These are phyloP conservation scores for Papilio aristodemus DNA, from an alignment of 1,140 invertebrate genomes.

Conservation along the genomic window DNA sequence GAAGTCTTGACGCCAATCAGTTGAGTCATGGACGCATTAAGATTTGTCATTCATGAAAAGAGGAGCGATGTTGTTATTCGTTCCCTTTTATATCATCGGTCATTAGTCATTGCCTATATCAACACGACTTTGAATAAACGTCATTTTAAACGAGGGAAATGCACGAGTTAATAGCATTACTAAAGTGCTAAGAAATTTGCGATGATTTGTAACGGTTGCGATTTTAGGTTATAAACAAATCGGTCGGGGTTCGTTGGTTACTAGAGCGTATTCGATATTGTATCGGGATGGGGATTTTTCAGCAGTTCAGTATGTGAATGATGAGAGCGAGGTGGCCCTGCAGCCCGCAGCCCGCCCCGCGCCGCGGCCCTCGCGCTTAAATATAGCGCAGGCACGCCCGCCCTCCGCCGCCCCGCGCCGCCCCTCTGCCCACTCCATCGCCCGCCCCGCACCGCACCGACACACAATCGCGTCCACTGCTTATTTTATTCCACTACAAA, in stretches of 20 bases:
- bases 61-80: conserved; percentile 45
- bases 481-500: conserved; percentile 64
- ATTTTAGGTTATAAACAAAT: not conserved
- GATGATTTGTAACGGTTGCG: not conserved
- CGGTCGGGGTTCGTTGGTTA: not conserved
- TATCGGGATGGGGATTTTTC: conserved; percentile 42
- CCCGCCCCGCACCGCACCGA: conserved; percentile 58
- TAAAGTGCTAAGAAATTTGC: not conserved
- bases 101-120: conserved; percentile 27
- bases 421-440: no score
- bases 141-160: not conserved
- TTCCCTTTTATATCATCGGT: conserved; percentile 38
- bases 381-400: conserved; percentile 71
- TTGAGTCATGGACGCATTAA: conserved; percentile 66
- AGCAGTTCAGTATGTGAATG: conserved; percentile 59
- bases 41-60: conserved; percentile 72
- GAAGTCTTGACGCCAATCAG: conserved; percentile 54
- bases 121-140: conserved; percentile 21
- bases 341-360: conserved; percentile 46
- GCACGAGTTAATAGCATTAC: not conserved
- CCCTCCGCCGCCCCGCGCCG: conserved; percentile 52
- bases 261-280: not conserved
- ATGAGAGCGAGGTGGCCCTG: conserved; percentile 54
- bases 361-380: conserved; percentile 67
- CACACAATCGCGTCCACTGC: conserved; percentile 66